Conservation (phyloP, 2,797 vertebrate species). For the Diceros bicornis region DNA sequence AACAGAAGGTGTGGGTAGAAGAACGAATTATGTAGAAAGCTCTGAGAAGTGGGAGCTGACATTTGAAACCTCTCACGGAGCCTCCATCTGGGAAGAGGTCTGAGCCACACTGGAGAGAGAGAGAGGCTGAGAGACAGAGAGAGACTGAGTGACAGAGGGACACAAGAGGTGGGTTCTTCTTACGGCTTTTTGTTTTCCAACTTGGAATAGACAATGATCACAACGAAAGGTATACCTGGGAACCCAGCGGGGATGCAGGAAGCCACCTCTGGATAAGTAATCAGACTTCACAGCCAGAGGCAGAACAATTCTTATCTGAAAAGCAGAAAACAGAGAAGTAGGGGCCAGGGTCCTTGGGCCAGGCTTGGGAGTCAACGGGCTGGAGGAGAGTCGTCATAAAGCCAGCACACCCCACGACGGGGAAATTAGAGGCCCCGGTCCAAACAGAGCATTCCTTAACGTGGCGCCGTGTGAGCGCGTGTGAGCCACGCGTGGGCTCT, state of each 20-base stretch:
- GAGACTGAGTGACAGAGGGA: neutral
- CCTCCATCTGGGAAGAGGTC: neutral
- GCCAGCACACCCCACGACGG: rapidly evolving
- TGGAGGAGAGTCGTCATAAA: neutral
- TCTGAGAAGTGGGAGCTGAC: neutral
- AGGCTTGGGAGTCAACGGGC: neutral
- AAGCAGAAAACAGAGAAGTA: neutral
- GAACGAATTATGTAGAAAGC: neutral
- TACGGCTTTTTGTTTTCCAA: neutral
- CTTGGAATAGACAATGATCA: neutral
- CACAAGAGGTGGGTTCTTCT: too few relatives aligned
- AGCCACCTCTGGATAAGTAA: neutral
- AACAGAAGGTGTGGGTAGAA: neutral
- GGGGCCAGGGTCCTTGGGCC: too few relatives aligned
- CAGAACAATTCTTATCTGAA: neutral
- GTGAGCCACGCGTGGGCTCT: neutral
- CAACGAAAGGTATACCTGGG: neutral
- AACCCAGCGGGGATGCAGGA: neutral
- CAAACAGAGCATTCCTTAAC: neutral
- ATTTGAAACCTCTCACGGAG: neutral
- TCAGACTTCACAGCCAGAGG: neutral
- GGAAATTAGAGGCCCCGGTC: neutral
- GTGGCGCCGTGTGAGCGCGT: too few relatives aligned
- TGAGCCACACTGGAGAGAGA: neutral
- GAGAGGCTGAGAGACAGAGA: too few relatives aligned